Evolutionary conservation across 37 sponge, comb jelly and placozoan genomes (phyloP), one percentile per base, ranked within the genome.

Genomic region (Chondrilla cf. caribensis): DNA sequence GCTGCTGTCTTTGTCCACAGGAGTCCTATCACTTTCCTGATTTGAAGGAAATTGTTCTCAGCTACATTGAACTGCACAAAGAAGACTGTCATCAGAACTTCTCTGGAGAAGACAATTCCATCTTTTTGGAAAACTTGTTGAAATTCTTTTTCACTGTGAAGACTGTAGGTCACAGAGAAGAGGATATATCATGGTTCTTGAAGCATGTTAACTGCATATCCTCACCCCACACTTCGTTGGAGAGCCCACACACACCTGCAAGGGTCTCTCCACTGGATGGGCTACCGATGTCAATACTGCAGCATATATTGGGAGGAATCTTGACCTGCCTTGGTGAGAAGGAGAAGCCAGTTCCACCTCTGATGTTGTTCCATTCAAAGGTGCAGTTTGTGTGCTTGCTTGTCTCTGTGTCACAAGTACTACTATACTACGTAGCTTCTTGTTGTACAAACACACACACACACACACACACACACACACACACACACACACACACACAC

Each of bases 151-250:
- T 90, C 78, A 83, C 91, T n/a, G 29, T 32, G 14, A 60, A 84
- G 32, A 83, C 60, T 29, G 60, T 68, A 22, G 38, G 17, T 17
- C 71, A 76, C 54, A 68, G 80, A 25, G 35, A 58, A 0, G 31
- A 84, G 24, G 91, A 90, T 64, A 66, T 79, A 21, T 8, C 32
- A 42, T 87, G 84, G 84, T 86, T 90, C 79, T 70, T 90, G 51
- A 80, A 81, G 38, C 31, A 79, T 25, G 84, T 87, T 37, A 90
- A 90, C 64, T n/a, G n/a, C n/a, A n/a, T n/a, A n/a, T 21, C 40
- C 19, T 79, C 84, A 40, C 31, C 58, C 14, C 76, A 84, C 11
- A 6, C 51, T 6, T 47, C 51, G 6, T 47, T 11, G 11, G 51
- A 11, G 9, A 47, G 51, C 51, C 51, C 51, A 47, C 51, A 14